A percentile compares a stretch with the other conserved stretches of the same genome.
These are phyloP conservation scores for Catharus minimus DNA, from an alignment of 2,113 vertebrate genomes.

Conservation along the genomic window DNA sequence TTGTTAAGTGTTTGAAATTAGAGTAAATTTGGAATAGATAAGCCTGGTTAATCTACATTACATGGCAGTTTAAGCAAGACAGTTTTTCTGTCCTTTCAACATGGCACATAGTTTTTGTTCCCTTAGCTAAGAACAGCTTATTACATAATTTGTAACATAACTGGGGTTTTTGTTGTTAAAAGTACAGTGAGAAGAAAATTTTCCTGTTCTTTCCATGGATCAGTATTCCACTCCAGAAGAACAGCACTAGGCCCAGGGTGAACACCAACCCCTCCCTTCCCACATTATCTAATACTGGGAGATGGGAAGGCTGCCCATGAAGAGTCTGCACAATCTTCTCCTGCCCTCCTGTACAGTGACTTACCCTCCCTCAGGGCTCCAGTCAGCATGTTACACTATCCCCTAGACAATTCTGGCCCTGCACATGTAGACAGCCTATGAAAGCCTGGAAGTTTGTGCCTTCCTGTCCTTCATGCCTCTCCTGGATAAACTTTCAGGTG, in stretches of 20 bases:
- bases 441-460: background rate
- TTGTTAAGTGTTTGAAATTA: background rate
- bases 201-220: background rate
- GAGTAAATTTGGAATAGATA: background rate
- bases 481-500: constrained; percentile 75
- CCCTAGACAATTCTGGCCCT: background rate
- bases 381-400: background rate
- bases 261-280: background rate
- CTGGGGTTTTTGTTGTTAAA: background rate
- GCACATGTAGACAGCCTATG: background rate
- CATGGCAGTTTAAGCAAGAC: background rate
- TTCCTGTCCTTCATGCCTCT: background rate
- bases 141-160: background rate
- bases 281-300: background rate
- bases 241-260: background rate
- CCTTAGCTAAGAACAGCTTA: background rate
- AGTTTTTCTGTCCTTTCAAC: background rate
- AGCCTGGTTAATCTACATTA: background rate
- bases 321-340: background rate
- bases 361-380: background rate
- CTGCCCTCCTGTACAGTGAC: background rate
- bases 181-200: background rate
- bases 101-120: background rate
- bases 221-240: background rate
- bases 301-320: background rate